Base-by-base conservation (phyloP, 2,113 vertebrate species). In the Hucho hucho region DNA sequence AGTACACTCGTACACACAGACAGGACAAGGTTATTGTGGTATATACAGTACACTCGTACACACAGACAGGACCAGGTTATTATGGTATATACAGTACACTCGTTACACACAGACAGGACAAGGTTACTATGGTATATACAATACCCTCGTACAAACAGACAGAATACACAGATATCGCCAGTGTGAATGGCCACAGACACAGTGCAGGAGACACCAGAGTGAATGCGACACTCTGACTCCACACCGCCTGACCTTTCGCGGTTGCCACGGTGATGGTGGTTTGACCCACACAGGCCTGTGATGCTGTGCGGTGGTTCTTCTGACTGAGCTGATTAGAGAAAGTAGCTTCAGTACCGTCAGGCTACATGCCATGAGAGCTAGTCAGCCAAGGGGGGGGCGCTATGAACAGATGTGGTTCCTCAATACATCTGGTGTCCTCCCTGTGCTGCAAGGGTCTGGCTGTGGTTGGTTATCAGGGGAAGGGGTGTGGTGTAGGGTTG, bases 81-180 rank as follows among this genome's bases (percentile, higher is more conserved):
- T 22, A 24, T 59, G 58, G n/a, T 59, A 59, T 6, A 53, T 53
- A 61, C 6, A 13, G 49, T 63, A 75, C 20, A 20, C 69, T 63
- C 77, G 37, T 43, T 43, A 43, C 37, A 43, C 2, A 11, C 37
- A 9, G 32, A 9, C 7, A 43, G 37, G 9, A 11, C 37, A 43
- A 56, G 18, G 53, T 20, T 43, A 43, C 11, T 20, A 56, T 56
- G 53, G 53, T 56, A 20, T 14, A 43, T 43, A 56, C 4, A 22
- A 37, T 66, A 76, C 16, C 28, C 69, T 53, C 72, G 37, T 26
- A 26, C 46, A 75, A 22, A 29, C 24, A 24, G 77, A 61, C 65
- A 22, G 64, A 47, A 76, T 64, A 70, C 24, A 79, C 63, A 71
- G 66, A 69, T 1, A 0, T 2, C 26, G 4, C 47, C 29, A 28